phyloP scores from a whole-genome alignment of 2,888 invertebrate species.

The Caradrina clavipalpis region DNA sequence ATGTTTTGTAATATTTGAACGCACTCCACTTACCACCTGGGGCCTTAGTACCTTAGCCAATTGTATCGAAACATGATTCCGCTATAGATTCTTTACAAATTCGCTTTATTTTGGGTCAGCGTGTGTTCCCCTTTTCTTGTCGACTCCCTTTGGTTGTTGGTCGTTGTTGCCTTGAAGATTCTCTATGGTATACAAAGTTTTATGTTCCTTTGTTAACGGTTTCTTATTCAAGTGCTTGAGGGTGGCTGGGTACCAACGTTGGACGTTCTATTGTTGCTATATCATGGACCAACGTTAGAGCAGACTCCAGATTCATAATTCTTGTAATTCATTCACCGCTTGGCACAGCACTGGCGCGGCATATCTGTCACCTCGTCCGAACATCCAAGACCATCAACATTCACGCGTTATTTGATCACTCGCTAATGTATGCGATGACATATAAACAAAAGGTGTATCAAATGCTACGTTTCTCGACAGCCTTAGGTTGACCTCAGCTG shows the following conservation, averaged over 20 bases:
- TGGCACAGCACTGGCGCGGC: slow-evolving; percentile 18
- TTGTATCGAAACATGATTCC: slow-evolving; percentile 55
- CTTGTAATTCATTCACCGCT: slow-evolving; percentile 5
- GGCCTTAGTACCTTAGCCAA: slow-evolving; percentile 54
- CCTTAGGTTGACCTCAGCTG: slow-evolving; percentile 65
- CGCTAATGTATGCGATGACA: slow-evolving; percentile 66
- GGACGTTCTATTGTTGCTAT: not conserved
- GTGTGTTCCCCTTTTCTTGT: slow-evolving; percentile 41
- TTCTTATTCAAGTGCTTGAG: slow-evolving; percentile 6
- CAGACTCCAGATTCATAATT: slow-evolving; percentile 1
- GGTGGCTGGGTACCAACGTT: not conserved
- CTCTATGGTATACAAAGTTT: slow-evolving; percentile 19
- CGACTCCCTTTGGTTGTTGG: slow-evolving; percentile 11
- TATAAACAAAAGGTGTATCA: slow-evolving; percentile 59
- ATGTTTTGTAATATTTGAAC: slow-evolving; percentile 68
- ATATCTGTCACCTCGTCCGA: slow-evolving; percentile 39
- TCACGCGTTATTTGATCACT: slow-evolving; percentile 55
- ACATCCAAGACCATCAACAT: slow-evolving; percentile 53
- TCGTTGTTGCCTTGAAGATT: slow-evolving; percentile 10
- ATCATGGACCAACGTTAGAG: not conserved
- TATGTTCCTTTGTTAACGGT: slow-evolving; percentile 9
- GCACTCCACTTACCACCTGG: slow-evolving; percentile 66
- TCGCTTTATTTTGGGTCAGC: slow-evolving; percentile 25
- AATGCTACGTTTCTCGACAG: slow-evolving; percentile 62
- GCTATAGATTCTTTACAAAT: slow-evolving; percentile 47